Base-by-base conservation (phyloP, 1,140 invertebrate genomes). In the Rhyzopertha dominica region DNA sequence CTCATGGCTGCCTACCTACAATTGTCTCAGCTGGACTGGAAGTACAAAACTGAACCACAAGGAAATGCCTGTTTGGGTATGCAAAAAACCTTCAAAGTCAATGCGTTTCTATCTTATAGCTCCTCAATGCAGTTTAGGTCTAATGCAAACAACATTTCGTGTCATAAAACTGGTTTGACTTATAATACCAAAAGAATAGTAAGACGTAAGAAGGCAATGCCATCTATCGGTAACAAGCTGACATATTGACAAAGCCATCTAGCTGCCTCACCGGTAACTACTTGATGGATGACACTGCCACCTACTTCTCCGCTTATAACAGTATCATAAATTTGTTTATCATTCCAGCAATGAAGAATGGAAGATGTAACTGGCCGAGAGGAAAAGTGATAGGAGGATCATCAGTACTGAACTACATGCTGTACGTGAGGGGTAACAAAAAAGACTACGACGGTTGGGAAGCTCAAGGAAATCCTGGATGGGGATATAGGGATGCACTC, bases 391-490 rank as follows among this genome's bases (percentile, higher is more conserved):
- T 85, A 5, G 89, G 88, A 1, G 89, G 89, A 1, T 85, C 80
- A 1, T 85, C 81, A 2, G 90, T 95, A 0, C 74, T 98, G 0
- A 99, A 99, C 66, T 97, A 96, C 59, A 98, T 99, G 95, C 74
- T 97, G 0, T 99, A 98, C 59, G 74, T 98, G 0, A 74, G 95
- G 18, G 95, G 95, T 0, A 95, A 98, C 62, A 82, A 82, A 47
- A 81, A 78, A 44, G 95, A 99, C 64, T 99, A 98, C 64, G 90
- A 98, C 58, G 73, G 76, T 4, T 99, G 96, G 95, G 90, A 93
- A 61, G 69, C 77, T 0, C 69, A 86, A 20, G 95, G 95, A 0
- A 96, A 95, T 55, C 77, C 79, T 0, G 92, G 91, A 2, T 99
- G 96, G 96, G 83, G 86, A 0, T 93, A 84, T 56, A 79, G 85